These are phyloP conservation scores for Crotalus viridis DNA, from an alignment of 2,113 vertebrate species.

Conservation along the genomic window DNA sequence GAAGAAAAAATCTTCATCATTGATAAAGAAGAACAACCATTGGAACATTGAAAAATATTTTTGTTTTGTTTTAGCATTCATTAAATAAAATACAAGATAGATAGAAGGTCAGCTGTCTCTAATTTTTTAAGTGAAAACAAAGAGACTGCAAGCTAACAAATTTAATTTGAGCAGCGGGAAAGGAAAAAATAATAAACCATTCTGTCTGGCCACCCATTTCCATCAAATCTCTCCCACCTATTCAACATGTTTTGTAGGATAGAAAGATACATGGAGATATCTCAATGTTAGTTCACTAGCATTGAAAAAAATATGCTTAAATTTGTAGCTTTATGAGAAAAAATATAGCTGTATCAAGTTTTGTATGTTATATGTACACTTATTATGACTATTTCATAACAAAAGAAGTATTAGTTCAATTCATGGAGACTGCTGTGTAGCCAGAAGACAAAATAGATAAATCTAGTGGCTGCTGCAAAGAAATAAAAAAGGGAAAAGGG, in stretches of 20 bases:
- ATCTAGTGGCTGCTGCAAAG: not conserved
- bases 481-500: not conserved
- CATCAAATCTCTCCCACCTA: not conserved
- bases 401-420: constrained; percentile 61
- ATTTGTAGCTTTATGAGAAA: not conserved
- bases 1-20: too few relatives aligned
- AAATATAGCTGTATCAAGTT: not conserved
- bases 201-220: not conserved
- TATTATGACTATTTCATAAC: constrained; percentile 50
- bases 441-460: constrained; percentile 35
- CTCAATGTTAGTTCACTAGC: not conserved
- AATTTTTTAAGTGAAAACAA: not conserved
- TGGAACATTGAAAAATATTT: constrained; percentile 24
- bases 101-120: not conserved
- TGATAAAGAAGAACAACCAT: not conserved
- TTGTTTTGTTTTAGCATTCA: constrained; percentile 6
- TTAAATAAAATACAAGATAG: not conserved
- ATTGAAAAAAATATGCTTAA: not conserved
- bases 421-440: constrained; percentile 39
- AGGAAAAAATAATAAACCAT: not conserved
- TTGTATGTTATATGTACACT: constrained; percentile 36
- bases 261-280: not conserved
- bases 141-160: not conserved
- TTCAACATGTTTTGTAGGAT: not conserved
- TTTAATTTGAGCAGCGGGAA: not conserved